Conservation (phyloP, 2,888 invertebrate species). For the Philereme vetulata region DNA sequence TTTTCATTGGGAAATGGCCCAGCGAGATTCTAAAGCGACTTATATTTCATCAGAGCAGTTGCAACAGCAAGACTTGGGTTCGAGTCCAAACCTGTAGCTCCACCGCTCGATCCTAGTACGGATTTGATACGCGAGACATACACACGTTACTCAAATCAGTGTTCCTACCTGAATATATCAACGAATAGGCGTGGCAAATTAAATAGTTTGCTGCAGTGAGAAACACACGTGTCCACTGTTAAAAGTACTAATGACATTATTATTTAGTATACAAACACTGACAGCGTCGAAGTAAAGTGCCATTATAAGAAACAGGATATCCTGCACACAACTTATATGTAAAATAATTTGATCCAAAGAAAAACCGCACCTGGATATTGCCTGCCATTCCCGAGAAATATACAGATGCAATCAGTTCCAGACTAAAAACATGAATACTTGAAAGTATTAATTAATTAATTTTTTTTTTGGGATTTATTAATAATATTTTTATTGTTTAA, state of each 20-base stretch:
- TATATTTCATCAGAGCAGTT: conserved; percentile 74
- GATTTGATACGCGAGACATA: conserved; percentile 48
- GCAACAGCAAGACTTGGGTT: conserved; percentile 50
- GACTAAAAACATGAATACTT: conserved; percentile 6
- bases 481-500: no score
- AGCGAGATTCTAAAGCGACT: conserved; percentile 76
- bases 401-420: neutral
- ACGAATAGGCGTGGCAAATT: neutral
- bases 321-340: no score
- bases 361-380: neutral
- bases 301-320: no score
- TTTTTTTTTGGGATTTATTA: no score
- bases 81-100: conserved; percentile 22
- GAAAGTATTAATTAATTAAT: no score
- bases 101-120: conserved; percentile 42
- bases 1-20: conserved; percentile 62
- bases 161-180: neutral
- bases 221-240: neutral
- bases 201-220: neutral
- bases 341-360: no score
- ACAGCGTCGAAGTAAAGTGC: no score
- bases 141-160: conserved; percentile 43
- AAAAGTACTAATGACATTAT: no score
- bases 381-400: no score
- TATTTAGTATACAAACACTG: no score